A percentile compares a stretch with the other conserved stretches of the same genome.
phyloP scores from a whole-genome alignment of 2,113 vertebrate species.

The Microtus oregoni region DNA sequence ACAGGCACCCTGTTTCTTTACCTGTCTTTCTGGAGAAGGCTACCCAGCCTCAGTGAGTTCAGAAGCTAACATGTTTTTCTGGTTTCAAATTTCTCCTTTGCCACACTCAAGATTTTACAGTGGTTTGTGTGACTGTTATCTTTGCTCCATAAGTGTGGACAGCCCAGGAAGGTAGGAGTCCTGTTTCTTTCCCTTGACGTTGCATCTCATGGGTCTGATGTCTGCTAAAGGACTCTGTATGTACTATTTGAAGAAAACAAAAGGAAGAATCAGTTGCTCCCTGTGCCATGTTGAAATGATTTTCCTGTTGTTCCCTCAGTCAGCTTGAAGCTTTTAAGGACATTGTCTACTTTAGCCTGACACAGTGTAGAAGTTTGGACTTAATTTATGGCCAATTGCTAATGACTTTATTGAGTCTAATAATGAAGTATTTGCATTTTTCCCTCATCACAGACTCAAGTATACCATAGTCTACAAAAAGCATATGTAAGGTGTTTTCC shows the following conservation, averaged over 20 bases:
- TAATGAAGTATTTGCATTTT: conserved; percentile 40
- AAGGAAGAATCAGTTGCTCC: not conserved
- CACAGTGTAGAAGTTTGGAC: not conserved
- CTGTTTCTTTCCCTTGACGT: not conserved
- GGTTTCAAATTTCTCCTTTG: not conserved
- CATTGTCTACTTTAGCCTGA: not conserved
- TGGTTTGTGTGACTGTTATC: not conserved
- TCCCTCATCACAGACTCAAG: conserved; percentile 24
- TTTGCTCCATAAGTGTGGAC: not conserved
- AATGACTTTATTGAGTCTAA: not conserved
- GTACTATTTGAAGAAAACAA: not conserved
- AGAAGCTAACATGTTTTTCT: not conserved
- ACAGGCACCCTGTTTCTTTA: not conserved
- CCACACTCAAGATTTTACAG: not conserved
- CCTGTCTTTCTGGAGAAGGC: not conserved
- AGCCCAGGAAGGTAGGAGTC: not conserved
- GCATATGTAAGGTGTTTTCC: conserved; percentile 42
- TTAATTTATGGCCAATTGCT: not conserved
- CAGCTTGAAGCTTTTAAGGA: not conserved
- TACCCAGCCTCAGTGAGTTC: not conserved
- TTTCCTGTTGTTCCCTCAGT: not conserved
- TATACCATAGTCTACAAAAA: conserved; percentile 17
- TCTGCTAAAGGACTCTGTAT: not conserved
- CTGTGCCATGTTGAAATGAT: not conserved
- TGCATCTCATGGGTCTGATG: not conserved